Conservation (phyloP, 2,888 invertebrate species). For the Cryptocephalus primarius region DNA sequence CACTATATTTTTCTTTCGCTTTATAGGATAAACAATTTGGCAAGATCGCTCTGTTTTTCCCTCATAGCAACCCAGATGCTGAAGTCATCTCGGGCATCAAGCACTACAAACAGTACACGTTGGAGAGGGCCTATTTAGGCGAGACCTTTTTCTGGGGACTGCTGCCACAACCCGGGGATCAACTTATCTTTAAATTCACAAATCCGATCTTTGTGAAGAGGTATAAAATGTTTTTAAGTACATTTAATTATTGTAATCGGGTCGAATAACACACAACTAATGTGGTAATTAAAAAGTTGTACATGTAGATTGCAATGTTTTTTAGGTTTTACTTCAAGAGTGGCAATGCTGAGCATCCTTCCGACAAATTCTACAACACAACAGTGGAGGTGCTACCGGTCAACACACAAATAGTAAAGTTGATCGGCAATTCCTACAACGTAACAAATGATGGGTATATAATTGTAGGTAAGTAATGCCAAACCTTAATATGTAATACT, state of each 20-base stretch:
- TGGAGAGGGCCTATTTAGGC: slow-evolving; percentile 75
- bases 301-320: slow-evolving; percentile 6
- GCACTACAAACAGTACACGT: slow-evolving; percentile 66
- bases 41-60: slow-evolving; percentile 64
- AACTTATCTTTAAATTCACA: slow-evolving; percentile 67
- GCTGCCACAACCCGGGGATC: slow-evolving; percentile 71
- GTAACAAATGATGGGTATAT: slow-evolving; percentile 58
- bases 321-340: slow-evolving; percentile 73
- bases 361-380: slow-evolving; percentile 79
- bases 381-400: slow-evolving; percentile 68
- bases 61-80: slow-evolving; percentile 68
- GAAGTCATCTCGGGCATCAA: slow-evolving; percentile 61
- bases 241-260: neutral
- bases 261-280: no score
- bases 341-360: slow-evolving; percentile 81
- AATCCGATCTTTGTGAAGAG: slow-evolving; percentile 58
- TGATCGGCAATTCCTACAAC: slow-evolving; percentile 43
- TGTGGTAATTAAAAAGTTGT: neutral
- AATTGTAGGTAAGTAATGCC: slow-evolving; percentile 47
- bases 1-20: no score
- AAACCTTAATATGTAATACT: no score
- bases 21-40: slow-evolving; percentile 80
- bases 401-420: slow-evolving; percentile 31
- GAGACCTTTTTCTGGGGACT: slow-evolving; percentile 87
- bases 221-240: no score